These are phyloP conservation scores for Drosophila nr. perissopoda DNA, from an alignment of 2,888 invertebrate genomes.

Conservation along the genomic window DNA sequence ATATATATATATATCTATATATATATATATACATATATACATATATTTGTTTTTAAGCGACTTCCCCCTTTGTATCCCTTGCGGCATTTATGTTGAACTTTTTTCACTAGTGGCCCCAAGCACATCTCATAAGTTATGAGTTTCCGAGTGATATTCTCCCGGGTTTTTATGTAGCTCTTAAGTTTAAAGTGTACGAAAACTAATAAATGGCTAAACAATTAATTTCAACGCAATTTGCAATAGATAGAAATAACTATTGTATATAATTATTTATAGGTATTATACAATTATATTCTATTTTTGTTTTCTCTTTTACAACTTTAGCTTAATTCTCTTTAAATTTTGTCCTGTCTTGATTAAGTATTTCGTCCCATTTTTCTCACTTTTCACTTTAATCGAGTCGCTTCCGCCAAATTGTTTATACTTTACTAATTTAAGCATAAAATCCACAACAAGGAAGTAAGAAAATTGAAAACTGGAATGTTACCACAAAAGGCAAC, in stretches of 20 bases:
- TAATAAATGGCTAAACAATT: slow-evolving; percentile 52
- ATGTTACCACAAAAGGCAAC: slow-evolving; percentile 19
- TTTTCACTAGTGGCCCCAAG: slow-evolving; percentile 49
- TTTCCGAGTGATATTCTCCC: slow-evolving; percentile 65
- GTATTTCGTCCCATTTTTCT: not conserved
- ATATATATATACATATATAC: slow-evolving; percentile 18
- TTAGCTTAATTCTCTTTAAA: not conserved
- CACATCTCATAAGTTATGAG: slow-evolving; percentile 58
- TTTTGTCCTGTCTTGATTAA: not conserved
- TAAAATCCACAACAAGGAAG: not conserved
- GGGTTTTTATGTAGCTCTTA: slow-evolving; percentile 71
- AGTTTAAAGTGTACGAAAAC: slow-evolving; percentile 51
- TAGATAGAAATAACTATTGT: slow-evolving; percentile 5
- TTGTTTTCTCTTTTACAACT: not conserved
- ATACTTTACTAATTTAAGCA: slow-evolving; percentile 1
- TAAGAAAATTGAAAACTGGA: not conserved
- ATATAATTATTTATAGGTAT: slow-evolving; percentile 5
- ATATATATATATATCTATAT: slow-evolving; percentile 2
- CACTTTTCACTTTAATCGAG: not conserved
- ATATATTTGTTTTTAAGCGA: slow-evolving; percentile 48
- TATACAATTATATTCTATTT: not conserved
- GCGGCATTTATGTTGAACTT: slow-evolving; percentile 60
- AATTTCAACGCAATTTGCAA: not conserved
- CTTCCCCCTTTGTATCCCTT: slow-evolving; percentile 37
- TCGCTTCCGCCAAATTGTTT: slow-evolving; percentile 9